Conservation (phyloP, 2,113 vertebrate genomes). For the Burhinus oedicnemus region DNA sequence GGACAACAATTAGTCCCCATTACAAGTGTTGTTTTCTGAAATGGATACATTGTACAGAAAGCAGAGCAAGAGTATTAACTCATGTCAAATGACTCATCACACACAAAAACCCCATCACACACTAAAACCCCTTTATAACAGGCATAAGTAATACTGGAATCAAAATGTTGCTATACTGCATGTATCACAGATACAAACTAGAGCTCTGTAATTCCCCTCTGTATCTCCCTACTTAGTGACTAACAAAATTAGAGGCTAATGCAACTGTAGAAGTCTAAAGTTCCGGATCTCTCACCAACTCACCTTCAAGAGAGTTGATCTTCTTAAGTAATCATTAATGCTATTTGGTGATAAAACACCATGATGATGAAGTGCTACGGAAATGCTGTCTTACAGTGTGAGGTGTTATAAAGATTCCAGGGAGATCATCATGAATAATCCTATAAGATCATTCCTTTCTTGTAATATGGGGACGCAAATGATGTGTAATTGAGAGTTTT, state of each 20-base stretch:
- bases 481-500: not conserved
- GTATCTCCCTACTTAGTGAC: not conserved
- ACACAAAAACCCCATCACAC: not conserved
- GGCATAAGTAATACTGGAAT: not conserved
- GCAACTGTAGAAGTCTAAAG: not conserved
- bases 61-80: not conserved
- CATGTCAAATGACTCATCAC: not conserved
- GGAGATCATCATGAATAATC: not conserved
- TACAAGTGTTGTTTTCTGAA: not conserved
- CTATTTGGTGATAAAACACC: not conserved
- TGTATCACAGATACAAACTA: not conserved
- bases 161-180: not conserved
- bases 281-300: not conserved
- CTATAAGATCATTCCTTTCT: not conserved
- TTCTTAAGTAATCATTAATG: not conserved
- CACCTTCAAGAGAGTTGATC: not conserved
- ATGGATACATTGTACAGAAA: not conserved
- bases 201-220: not conserved
- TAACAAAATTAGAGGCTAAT: not conserved
- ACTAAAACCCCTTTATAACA: not conserved
- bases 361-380: not conserved
- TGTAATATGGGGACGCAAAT: not conserved
- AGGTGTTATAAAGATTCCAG: not conserved
- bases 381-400: not conserved
- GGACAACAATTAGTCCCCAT: not conserved